These are phyloP conservation scores for Anolis carolinensis DNA, from an alignment of 2,113 vertebrate species.

Conservation along the genomic window DNA sequence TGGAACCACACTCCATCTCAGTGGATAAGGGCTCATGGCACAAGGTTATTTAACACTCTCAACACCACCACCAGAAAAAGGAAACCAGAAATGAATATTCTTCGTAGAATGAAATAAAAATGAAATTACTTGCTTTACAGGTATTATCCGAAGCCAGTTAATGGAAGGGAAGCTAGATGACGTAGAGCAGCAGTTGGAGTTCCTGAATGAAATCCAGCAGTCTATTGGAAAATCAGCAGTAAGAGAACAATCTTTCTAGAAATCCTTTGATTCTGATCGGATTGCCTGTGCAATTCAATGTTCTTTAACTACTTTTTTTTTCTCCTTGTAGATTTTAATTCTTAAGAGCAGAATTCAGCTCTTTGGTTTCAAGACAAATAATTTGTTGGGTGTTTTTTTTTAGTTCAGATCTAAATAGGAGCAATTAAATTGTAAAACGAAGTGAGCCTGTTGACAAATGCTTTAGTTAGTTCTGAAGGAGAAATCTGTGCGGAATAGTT, in stretches of 20 bases:
- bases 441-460: not conserved
- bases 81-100: not conserved
- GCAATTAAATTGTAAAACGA: not conserved
- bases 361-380: not conserved
- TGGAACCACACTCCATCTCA: too few species aligned
- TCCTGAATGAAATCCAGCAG: constrained; percentile 91
- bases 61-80: not conserved
- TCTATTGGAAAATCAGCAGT: constrained; percentile 93
- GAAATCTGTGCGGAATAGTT: not conserved
- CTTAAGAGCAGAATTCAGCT: not conserved
- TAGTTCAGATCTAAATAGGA: not conserved
- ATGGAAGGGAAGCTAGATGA: constrained; percentile 88
- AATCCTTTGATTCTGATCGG: constrained; percentile 22
- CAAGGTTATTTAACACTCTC: not conserved
- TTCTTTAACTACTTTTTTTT: not conserved
- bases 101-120: not conserved
- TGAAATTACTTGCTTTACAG: constrained; percentile 71
- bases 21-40: too few species aligned
- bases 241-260: constrained; percentile 41
- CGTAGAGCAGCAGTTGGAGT: constrained; percentile 94
- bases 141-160: constrained; percentile 91
- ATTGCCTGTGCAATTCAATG: not conserved
- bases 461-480: not conserved
- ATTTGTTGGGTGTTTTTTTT: too few species aligned
- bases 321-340: not conserved